Evolutionary conservation across 1,140 invertebrate species (phyloP).

Genomic region (Epicauta chinensis): DNA sequence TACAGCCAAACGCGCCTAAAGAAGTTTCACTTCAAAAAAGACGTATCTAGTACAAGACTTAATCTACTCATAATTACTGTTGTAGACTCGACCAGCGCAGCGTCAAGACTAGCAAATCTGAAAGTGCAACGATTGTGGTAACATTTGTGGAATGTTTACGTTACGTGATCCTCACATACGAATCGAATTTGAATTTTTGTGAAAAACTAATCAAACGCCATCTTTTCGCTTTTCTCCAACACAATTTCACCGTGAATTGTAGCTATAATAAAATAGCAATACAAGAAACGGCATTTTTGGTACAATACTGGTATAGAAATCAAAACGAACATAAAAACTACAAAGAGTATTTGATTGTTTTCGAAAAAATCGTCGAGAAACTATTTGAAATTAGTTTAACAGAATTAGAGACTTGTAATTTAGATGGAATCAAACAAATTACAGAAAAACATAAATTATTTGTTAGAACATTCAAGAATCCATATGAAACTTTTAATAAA

Average conservation of each 20-base stretch:
- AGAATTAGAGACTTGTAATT: neutral
- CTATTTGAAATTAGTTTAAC: slow-evolving; percentile 39
- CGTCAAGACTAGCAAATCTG: slow-evolving; percentile 50
- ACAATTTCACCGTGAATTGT: slow-evolving; percentile 41
- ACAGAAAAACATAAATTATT: too few species aligned
- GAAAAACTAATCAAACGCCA: slow-evolving; percentile 41
- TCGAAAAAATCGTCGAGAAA: slow-evolving; percentile 48
- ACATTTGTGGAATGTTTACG: slow-evolving; percentile 66
- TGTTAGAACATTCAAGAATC: too few species aligned
- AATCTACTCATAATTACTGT: slow-evolving; percentile 20
- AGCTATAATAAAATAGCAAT: slow-evolving; percentile 44
- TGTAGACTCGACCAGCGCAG: slow-evolving; percentile 49
- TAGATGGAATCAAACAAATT: slow-evolving; percentile 15
- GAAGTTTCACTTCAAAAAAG: too few species aligned
- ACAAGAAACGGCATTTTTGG: slow-evolving; percentile 45
- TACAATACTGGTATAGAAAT: slow-evolving; percentile 54
- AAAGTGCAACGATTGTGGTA: slow-evolving; percentile 53
- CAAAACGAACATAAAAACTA: slow-evolving; percentile 33
- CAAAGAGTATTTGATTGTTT: slow-evolving; percentile 45
- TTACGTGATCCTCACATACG: slow-evolving; percentile 50
- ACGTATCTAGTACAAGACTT: too few species aligned
- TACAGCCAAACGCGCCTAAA: too few species aligned
- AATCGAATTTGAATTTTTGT: slow-evolving; percentile 42
- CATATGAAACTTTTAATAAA: neutral
- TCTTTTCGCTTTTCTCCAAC: slow-evolving; percentile 46